These are phyloP conservation scores for Zaprionus taronus DNA, from an alignment of 1,140 invertebrate genomes.

Conservation along the genomic window DNA sequence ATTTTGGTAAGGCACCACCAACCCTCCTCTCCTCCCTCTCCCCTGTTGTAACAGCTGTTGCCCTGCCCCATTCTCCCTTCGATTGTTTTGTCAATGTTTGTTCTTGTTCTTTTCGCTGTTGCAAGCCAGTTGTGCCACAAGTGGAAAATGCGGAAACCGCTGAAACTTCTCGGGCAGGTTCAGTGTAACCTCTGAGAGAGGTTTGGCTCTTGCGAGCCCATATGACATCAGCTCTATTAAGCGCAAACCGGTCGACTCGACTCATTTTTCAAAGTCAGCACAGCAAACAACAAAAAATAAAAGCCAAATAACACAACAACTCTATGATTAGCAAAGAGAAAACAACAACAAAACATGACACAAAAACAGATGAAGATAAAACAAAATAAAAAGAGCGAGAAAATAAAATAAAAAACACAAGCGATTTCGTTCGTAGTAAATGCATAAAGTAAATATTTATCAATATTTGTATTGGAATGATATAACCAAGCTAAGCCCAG, in stretches of 20 bases:
- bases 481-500: constrained; percentile 33
- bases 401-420: not conserved
- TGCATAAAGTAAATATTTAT: constrained; percentile 68
- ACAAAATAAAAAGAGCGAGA: constrained; percentile 7
- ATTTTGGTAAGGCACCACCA: constrained; percentile 40
- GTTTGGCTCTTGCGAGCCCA: constrained; percentile 15
- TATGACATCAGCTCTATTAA: constrained; percentile 77
- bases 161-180: constrained; percentile 34
- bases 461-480: constrained; percentile 60
- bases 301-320: constrained; percentile 40
- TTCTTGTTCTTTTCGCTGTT: constrained; percentile 14
- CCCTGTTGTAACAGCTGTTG: constrained; percentile 54
- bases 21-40: not conserved
- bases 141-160: constrained; percentile 46
- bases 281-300: constrained; percentile 33
- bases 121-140: constrained; percentile 37
- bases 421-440: constrained; percentile 27
- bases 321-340: constrained; percentile 37
- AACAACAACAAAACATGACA: constrained; percentile 27
- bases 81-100: constrained; percentile 74
- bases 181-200: constrained; percentile 36
- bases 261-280: constrained; percentile 76
- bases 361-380: constrained; percentile 26
- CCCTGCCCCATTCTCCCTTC: constrained; percentile 20
- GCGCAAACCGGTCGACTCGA: constrained; percentile 67